Base-by-base conservation (phyloP, 2,797 vertebrate genomes). In the Luscinia luscinia region DNA sequence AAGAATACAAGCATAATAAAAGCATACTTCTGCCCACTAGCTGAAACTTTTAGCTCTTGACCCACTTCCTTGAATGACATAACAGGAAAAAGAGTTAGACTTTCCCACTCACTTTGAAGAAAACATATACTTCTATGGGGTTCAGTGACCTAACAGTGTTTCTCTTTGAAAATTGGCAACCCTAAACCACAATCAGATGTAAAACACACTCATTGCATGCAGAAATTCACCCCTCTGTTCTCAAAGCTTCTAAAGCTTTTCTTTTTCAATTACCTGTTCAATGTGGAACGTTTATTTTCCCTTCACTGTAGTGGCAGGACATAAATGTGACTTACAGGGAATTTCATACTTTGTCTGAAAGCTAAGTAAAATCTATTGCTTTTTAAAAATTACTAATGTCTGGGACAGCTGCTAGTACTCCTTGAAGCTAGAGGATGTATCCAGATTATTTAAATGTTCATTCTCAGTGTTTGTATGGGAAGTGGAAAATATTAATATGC, bases 311-410 rank as follows among this genome's bases (percentile, higher is more conserved):
- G 27, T 28, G 88, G 22, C 34, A 92, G 27, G 15, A 20, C 5
- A 4, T 48, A 93, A 92, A 92, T 58, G 30, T 89, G 34, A 19
- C 34, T 93, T 84, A 89, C 11, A 76, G 52, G 17, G 41, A 84
- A n/a, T 49, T 82, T 46, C 38, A 41, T 4, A 15, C 68, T 91
- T 90, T 70, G 54, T 79, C 82, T 95, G 93, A 92, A 96, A 95
- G n/a, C 61, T 77, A 68, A 80, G 17, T 22, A 62, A 72, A 67
- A 63, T 74, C 52, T 48, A 54, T 23, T 51, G 24, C 5, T 81
- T 92, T 82, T 78, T 73, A 79, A 84, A 83, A 95, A 82, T 84
- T 67, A 67, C 34, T 69, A 38, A 62, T 2, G 9, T 87, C 86
- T 92, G 38, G 23, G 70, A 88, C 55, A 93, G 43, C 26, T 79